phyloP scores from a whole-genome alignment of 2,888 invertebrate species.

The Apamea crenata region DNA sequence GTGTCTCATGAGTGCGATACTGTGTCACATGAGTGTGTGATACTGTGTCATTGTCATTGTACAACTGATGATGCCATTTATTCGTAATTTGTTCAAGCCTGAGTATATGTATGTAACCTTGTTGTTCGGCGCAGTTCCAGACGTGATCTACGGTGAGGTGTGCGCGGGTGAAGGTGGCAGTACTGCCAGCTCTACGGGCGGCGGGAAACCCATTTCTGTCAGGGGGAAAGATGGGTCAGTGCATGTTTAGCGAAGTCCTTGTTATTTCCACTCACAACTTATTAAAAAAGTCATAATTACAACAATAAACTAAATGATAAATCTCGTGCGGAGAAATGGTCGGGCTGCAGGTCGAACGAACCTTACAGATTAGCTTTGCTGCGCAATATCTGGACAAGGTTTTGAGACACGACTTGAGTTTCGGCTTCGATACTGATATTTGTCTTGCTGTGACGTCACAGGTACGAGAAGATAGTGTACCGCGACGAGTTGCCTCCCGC shows the following conservation, averaged over 20 bases:
- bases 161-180: slow-evolving; percentile 51
- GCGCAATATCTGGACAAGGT: background rate
- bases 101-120: background rate
- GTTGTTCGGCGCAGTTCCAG: slow-evolving; percentile 79
- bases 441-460: slow-evolving; percentile 45
- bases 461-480: slow-evolving; percentile 83
- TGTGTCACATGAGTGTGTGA: background rate
- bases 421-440: background rate
- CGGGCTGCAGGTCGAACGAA: background rate
- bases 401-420: background rate
- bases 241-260: background rate
- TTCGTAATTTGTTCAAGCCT: background rate
- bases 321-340: background rate
- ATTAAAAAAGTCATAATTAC: background rate
- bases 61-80: background rate
- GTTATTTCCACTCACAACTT: background rate
- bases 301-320: background rate
- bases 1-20: background rate
- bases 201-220: slow-evolving; percentile 74
- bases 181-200: slow-evolving; percentile 24
- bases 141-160: slow-evolving; percentile 90
- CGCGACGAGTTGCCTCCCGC: slow-evolving; percentile 69
- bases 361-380: background rate
- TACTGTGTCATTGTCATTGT: background rate
- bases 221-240: slow-evolving; percentile 83